Conservation (phyloP, 2,888 invertebrate genomes). For the Subacronicta megacephala region DNA sequence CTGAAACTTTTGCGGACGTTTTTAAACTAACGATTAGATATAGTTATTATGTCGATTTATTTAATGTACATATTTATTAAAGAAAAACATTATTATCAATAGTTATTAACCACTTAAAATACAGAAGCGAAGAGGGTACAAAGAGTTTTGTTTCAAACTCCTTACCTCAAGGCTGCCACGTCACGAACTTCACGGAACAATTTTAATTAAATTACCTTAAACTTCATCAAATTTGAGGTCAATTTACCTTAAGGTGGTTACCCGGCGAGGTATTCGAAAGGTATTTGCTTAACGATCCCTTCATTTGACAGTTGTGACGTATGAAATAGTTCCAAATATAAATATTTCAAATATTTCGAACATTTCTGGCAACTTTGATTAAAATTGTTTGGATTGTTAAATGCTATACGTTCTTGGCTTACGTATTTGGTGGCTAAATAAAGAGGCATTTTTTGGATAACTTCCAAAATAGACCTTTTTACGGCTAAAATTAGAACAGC, state of each 20-base stretch:
- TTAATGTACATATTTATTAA: no score
- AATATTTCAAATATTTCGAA: slow-evolving; percentile 35
- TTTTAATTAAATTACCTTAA: slow-evolving; percentile 49
- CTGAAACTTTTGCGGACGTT: no score
- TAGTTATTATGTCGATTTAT: no score
- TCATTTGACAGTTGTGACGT: slow-evolving; percentile 37
- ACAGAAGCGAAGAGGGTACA: slow-evolving; percentile 6
- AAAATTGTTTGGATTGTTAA: slow-evolving; percentile 39
- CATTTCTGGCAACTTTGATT: no score
- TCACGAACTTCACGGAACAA: slow-evolving; percentile 31
- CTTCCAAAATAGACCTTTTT: slow-evolving; percentile 5
- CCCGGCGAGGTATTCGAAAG: slow-evolving; percentile 21
- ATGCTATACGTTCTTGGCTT: slow-evolving; percentile 26
- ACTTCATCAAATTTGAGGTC: slow-evolving; percentile 41
- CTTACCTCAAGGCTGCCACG: slow-evolving; percentile 12
- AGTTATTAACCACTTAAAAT: no score
- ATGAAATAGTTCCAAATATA: slow-evolving; percentile 23
- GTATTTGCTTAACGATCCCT: slow-evolving; percentile 27
- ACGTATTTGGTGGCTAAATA: slow-evolving; percentile 34
- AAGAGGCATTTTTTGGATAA: slow-evolving; percentile 14
- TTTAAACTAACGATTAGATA: no score
- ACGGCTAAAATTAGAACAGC: neutral
- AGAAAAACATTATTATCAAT: no score
- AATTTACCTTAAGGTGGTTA: slow-evolving; percentile 32
- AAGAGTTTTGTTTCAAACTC: slow-evolving; percentile 23